Evolutionary conservation across 2,888 invertebrate genomes (phyloP).

Genomic region (Belgica antarctica): DNA sequence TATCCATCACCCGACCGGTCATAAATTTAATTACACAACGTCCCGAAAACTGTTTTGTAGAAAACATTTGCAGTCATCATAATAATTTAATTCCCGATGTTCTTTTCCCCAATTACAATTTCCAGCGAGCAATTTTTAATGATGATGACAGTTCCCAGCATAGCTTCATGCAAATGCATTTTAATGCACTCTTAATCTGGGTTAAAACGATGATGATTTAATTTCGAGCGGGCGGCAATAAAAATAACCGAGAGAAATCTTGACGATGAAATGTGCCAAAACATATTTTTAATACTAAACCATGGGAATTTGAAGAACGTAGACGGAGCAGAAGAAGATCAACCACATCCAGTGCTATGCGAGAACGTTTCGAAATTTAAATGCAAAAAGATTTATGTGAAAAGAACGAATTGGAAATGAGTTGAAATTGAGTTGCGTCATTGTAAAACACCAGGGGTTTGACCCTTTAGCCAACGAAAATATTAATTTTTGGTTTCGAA

Average conservation of each 20-base stretch:
- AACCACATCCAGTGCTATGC: too few species aligned
- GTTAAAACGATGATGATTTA: conserved; percentile 37
- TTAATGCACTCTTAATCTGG: conserved; percentile 30
- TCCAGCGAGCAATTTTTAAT: neutral
- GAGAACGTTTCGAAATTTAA: too few species aligned
- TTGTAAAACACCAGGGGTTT: too few species aligned
- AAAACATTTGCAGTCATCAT: too few species aligned
- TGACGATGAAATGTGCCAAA: neutral
- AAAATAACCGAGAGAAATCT: neutral
- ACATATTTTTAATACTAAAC: neutral
- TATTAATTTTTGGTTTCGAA: too few species aligned
- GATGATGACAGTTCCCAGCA: neutral
- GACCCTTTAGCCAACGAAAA: too few species aligned
- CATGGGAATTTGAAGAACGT: conserved; percentile 13
- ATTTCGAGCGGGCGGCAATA: neutral
- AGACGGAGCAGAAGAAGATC: conserved; percentile 5
- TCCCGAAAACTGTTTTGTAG: neutral
- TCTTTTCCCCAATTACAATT: conserved; percentile 2
- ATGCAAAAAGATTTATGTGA: too few species aligned
- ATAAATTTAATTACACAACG: neutral
- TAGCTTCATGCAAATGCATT: conserved; percentile 24
- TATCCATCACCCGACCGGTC: neutral
- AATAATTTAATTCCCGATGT: neutral
- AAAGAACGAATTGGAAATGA: too few species aligned
- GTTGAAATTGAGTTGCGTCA: too few species aligned